Base-by-base conservation (phyloP, 2,888 invertebrate species). In the Cremastinae sp. region DNA sequence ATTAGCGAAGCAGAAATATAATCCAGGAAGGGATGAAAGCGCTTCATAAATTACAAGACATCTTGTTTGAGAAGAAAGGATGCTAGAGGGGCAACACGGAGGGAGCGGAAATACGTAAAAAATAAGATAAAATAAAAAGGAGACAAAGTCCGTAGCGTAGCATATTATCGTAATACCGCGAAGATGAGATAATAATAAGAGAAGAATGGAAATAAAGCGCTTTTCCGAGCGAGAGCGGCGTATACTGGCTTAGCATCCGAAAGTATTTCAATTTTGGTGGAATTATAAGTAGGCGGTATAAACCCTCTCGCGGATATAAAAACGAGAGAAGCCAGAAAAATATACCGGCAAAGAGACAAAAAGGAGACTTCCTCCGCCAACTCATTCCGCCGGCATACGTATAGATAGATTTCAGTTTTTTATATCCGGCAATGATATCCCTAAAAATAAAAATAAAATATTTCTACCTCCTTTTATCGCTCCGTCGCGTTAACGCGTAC, bases 201-300 rank as follows among this genome's bases (percentile, higher is more conserved):
- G 58, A 38, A 49, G 28, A 66, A 66, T 54, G 34, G 18, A 54
- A 66, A 43, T 58, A 62, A 77, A 70, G 12, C 5, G 38, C 18
- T 53, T 74, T 38, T 28, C 43, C 61, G 9, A 56, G 70, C 64
- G 51, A 41, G 20, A 38, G 61, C 47, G 59, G 36, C 34, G 10
- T 36, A 28, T 8, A 14, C 38, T 38, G 71, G 75, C 65, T 75
- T 71, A 78, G 66, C 78, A 66, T 78, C 61, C 38, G 64, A 72
- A 62, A 68, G 62, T 78, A 68, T 78, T 75, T 78, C 72, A 72
- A 78, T 75, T 72, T 72, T 75, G 56, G 76, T 74, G 59, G 74
- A 74, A 76, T 76, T 69, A 69, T 70, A 74, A 68, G 66, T 54
- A 64, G 66, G 51, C 77, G 36, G 54, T 65, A 69, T 70, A 54